Base-by-base conservation (phyloP, 2,888 invertebrate species). In the Atherix ibis region DNA sequence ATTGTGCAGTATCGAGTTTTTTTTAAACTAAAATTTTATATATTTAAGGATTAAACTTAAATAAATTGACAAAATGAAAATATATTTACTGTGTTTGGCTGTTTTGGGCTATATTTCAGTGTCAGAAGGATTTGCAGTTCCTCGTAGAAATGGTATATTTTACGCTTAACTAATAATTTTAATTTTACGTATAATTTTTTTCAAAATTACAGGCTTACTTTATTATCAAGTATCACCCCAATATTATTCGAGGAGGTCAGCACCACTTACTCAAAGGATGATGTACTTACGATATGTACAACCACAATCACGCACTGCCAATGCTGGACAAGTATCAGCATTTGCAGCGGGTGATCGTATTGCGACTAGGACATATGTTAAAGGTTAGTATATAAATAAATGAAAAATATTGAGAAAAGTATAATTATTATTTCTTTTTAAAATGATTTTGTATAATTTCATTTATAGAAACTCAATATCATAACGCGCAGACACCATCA, bases 291-390 rank as follows among this genome's bases (percentile, higher is more conserved):
- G 47, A 29, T 44, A 45, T 32, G 54, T 53, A 25, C 56, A 56
- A 38, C 57, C 56, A 15, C 47, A 52, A 30, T 43, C 46, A 37
- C 50, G 50, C 4, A 54, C 56, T 32, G 49, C 55, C 17, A 52
- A 52, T 40, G 56, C 48, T 10, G 55, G 46, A 38, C 38, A 40
- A 12, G 46, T 58, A 33, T 49, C 54, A 31, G 58, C 58, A n/a
- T 50, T 54, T 33, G 61, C 57, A n/a, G 51, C 58, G 40, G 61
- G 57, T 5, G 56, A 58, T 29, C 48, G 53, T 19, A 53, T 58
- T 31, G 54, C 55, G 39, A 52, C 59, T 35, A 54, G 56, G 44
- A 56, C 58, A 35, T 56, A 53, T 43, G 43, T 60, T 36, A 48
- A 53, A 46, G 56, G 60, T 60, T 49, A 50, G 48, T 40, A 32